A percentile compares a stretch with the other conserved stretches of the same genome.
These are phyloP conservation scores for Probosciger aterrimus DNA, from an alignment of 2,113 vertebrate genomes.

Conservation along the genomic window DNA sequence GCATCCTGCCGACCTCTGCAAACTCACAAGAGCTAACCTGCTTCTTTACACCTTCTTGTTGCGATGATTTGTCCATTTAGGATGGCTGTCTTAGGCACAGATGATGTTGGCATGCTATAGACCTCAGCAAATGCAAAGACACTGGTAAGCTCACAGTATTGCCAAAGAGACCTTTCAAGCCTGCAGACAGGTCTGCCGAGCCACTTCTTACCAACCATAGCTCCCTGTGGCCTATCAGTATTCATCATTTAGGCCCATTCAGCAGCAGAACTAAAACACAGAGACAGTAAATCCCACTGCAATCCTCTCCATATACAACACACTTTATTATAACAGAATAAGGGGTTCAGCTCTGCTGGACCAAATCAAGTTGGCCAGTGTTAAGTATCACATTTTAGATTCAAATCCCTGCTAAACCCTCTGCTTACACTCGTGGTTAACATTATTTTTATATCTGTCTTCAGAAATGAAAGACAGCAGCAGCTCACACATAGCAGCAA, in stretches of 20 bases:
- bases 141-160: background rate
- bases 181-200: background rate
- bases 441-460: slow-evolving; percentile 75
- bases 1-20: background rate
- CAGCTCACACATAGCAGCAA: slow-evolving; percentile 45
- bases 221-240: background rate
- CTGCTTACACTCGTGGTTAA: slow-evolving; percentile 64
- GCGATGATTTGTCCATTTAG: background rate
- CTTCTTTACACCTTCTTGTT: background rate
- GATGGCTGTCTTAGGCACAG: background rate
- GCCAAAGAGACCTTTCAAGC: background rate
- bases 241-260: slow-evolving; percentile 25
- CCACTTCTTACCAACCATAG: background rate
- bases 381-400: slow-evolving; percentile 73
- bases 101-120: background rate
- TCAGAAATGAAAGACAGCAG: slow-evolving; percentile 72
- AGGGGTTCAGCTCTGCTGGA: slow-evolving; percentile 74
- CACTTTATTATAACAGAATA: slow-evolving; percentile 69
- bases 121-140: background rate
- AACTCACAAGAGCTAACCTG: background rate
- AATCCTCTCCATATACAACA: slow-evolving; percentile 46
- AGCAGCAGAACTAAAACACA: slow-evolving; percentile 59
- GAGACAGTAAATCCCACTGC: slow-evolving; percentile 52
- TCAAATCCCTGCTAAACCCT: slow-evolving; percentile 76
- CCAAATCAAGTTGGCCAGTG: slow-evolving; percentile 69